Base-by-base conservation (phyloP, 2,888 invertebrate species). In the Drosophila borborema region DNA sequence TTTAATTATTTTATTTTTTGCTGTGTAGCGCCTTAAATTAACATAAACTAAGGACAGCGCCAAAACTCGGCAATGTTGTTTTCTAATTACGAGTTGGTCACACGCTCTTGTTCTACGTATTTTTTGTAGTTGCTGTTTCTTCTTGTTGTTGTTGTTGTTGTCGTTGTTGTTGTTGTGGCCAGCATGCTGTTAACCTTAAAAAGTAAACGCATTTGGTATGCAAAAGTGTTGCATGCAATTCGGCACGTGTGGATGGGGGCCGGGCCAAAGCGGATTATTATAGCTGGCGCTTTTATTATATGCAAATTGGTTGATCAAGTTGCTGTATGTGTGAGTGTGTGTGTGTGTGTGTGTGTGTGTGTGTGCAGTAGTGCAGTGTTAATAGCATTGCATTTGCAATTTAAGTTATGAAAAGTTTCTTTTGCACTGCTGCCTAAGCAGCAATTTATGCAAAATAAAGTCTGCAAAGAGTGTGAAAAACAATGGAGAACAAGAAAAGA, bases 161-260 rank as follows among this genome's bases (percentile, higher is more conserved):
- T n/a, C n/a, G n/a, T 46, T 46, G 20, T 51, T 55, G 48, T 20
- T 56, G 40, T 62, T 67, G 56, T 53, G 63, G 60, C 48, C 61
- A 43, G 63, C 72, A 82, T 86, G 80, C 72, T 85, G 72, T 70
- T 71, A 59, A 58, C 74, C 69, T 82, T 69, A 77, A 75, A 72
- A 85, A 76, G 64, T 60, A 76, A 78, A 84, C 76, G 49, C 85
- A 67, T 77, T 87, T 85, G 71, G 66, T 81, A 89, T 89, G 89
- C 86, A 23, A 89, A 74, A 84, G 48, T 73, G 64, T 54, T 74
- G 71, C 86, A 85, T 85, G 82, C 79, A 74, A 48, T 51, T 53
- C 38, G 36, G 23, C 5, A 46, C 20, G 23, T 12, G 23, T 7
- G 28, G 28, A 28, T 6, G 1, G 41, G 40, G 28, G 38, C 28